These are phyloP conservation scores for Wasmannia auropunctata DNA, from an alignment of 1,140 invertebrate species.

Conservation along the genomic window DNA sequence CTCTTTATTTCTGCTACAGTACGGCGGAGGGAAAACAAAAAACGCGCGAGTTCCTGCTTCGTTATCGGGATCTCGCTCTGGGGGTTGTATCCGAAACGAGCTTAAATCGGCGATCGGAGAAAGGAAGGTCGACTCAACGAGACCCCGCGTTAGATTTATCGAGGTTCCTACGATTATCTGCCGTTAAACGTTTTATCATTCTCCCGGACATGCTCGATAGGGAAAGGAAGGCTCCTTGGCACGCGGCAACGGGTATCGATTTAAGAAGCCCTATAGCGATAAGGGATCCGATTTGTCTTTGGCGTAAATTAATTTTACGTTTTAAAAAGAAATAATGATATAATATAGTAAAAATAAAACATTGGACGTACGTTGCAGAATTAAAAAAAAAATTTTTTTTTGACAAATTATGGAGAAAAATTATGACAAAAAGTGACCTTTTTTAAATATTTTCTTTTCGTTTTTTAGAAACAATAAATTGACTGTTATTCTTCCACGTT, in stretches of 20 bases:
- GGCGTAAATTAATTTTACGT: constrained; percentile 32
- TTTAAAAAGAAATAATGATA: not conserved
- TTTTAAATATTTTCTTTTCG: not conserved
- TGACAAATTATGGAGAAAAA: not conserved
- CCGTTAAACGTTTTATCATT: constrained; percentile 58
- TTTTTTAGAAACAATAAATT: not conserved
- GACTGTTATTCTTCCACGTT: not conserved
- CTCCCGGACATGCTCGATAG: constrained; percentile 17
- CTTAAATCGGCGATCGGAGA: constrained; percentile 42
- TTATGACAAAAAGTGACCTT: not conserved
- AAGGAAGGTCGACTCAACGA: constrained; percentile 18
- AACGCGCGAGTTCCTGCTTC: constrained; percentile 52
- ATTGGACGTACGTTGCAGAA: not conserved
- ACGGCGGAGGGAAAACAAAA: constrained; percentile 53
- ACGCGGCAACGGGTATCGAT: constrained; percentile 22
- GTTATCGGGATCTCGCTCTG: constrained; percentile 61
- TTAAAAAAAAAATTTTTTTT: no score
- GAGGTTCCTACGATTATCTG: constrained; percentile 48
- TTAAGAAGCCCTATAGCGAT: constrained; percentile 41
- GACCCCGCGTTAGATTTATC: constrained; percentile 62
- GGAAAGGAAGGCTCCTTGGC: not conserved
- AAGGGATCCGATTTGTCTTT: constrained; percentile 13
- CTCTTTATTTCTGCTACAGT: constrained; percentile 35
- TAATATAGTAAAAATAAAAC: not conserved
- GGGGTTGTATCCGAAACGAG: constrained; percentile 30